Evolutionary conservation across 2,113 vertebrate genomes (phyloP), one percentile per base, ranked within the genome.

Genomic region (Trogon surrucura): DNA sequence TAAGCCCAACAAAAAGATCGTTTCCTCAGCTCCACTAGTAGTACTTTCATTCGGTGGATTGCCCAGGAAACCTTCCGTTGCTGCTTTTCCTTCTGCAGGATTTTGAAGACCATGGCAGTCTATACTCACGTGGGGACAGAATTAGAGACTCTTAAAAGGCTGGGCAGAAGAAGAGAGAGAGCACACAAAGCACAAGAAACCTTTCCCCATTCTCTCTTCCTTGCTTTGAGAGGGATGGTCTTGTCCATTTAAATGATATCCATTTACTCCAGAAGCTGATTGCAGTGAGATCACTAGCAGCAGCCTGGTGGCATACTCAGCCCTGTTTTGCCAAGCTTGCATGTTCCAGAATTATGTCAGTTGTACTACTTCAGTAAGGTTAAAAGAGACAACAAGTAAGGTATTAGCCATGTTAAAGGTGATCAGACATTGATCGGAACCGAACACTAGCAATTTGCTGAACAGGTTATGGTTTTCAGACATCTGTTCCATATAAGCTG

Each of bases 401-500:
- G 48, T 61, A 69, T 62, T 71, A 80, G 17, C 21, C 51, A 57
- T 61, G 27, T 64, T 48, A 50, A 79, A 73, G n/a, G 32, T 32
- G 13, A 71, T 78, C 64, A 95, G 85, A 23, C 45, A 89, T 62
- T 64, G 88, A 79, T 54, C 45, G 74, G 12, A 48, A 92, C 44
- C 20, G 96, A 80, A 91, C 13, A 32, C 18, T 53, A 82, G 58
- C 25, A 87, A 20, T 66, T 85, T 77, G 50, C 45, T 84, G 58
- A 72, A 36, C 26, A 74, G 14, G 30, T 96, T 72, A 65, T n/a
- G 34, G 19, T 81, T 95, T 97, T 75, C 64, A 90, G 78, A 89
- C 53, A 80, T 74, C 13, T 34, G 23, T 84, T 53, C 78, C 50
- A 86, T 56, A 44, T 5, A 84, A 77, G 61, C 26, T 67, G 34